A percentile compares a stretch with the other conserved stretches of the same genome.
Conservation (phyloP, 2,888 invertebrate species). For the Heliconius cydno region DNA sequence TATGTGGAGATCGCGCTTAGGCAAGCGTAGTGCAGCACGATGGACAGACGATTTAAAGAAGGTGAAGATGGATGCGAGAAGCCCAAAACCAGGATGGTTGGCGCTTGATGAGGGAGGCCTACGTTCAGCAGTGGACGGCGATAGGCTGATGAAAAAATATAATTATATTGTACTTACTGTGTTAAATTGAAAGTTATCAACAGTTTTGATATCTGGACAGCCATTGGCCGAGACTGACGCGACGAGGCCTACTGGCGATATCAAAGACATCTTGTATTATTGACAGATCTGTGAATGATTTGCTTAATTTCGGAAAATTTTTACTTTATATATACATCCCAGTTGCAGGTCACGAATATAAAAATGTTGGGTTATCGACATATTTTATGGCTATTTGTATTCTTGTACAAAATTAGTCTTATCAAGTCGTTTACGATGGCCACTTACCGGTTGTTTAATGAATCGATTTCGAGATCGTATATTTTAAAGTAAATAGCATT, state of each 20-base stretch:
- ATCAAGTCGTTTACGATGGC: background rate
- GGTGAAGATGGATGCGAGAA: no score
- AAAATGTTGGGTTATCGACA: slow-evolving; percentile 16
- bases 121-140: no score
- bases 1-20: no score
- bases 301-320: background rate
- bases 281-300: slow-evolving; percentile 50
- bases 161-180: slow-evolving; percentile 51
- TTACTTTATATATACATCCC: slow-evolving; percentile 16
- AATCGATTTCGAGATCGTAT: background rate
- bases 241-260: slow-evolving; percentile 58
- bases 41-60: no score
- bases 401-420: background rate
- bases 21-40: no score
- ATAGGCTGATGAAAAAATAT: no score
- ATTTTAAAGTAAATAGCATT: no score
- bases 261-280: slow-evolving; percentile 61
- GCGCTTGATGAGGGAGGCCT: no score
- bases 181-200: slow-evolving; percentile 67
- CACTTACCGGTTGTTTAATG: background rate
- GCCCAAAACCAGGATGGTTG: no score
- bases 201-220: slow-evolving; percentile 67
- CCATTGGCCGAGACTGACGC: slow-evolving; percentile 61
- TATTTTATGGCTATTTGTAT: background rate
- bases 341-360: slow-evolving; percentile 4